Conservation (phyloP, 64 coral and sea anemone genomes). For the Montipora cactus region DNA sequence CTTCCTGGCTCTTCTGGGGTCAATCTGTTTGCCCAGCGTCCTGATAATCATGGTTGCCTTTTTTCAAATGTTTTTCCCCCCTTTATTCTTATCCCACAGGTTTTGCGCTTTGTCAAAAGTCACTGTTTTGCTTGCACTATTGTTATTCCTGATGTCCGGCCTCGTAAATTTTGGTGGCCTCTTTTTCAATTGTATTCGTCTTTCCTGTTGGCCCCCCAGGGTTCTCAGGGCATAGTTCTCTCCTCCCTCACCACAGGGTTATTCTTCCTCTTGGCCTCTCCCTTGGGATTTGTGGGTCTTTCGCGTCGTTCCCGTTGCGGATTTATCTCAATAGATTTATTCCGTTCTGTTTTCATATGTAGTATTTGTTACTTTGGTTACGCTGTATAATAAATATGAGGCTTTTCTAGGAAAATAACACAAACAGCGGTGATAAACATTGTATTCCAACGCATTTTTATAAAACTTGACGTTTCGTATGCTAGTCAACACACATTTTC, state of each 20-base stretch:
- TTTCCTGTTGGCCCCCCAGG: neutral
- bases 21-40: constrained; percentile 34
- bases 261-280: constrained; percentile 2
- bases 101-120: neutral
- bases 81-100: neutral
- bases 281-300: constrained; percentile 58
- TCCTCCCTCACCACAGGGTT: neutral
- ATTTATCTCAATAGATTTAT: constrained; percentile 19
- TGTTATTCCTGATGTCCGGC: constrained; percentile 11
- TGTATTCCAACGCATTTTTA: too few relatives aligned
- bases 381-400: neutral
- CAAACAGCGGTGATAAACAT: too few relatives aligned
- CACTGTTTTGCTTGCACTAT: constrained; percentile 16
- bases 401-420: too few relatives aligned
- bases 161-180: constrained; percentile 56
- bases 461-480: too few relatives aligned
- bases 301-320: neutral
- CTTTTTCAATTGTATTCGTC: neutral
- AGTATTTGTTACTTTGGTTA: too few relatives aligned
- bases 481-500: too few relatives aligned
- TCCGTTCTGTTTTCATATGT: neutral
- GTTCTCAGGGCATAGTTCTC: neutral
- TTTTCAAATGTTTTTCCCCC: neutral
- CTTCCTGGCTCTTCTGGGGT: neutral
- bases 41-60: neutral